A percentile compares a stretch with the other conserved stretches of the same genome.
phyloP scores from a whole-genome alignment of 2,888 invertebrate genomes.

The Aelia acuminata region DNA sequence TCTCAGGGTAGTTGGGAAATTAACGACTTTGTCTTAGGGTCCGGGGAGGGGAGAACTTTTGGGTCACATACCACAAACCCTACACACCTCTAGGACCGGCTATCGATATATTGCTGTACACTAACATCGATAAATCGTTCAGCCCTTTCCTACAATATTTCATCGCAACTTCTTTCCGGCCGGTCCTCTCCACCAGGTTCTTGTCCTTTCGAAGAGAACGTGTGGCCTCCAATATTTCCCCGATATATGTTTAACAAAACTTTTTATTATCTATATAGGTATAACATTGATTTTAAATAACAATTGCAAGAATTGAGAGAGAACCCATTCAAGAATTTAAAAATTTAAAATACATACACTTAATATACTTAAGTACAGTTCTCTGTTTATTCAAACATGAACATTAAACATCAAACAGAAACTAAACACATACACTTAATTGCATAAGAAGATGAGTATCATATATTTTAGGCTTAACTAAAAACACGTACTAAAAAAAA shows the following conservation, averaged over 20 bases:
- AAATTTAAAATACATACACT: no score
- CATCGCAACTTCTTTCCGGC: slow-evolving; percentile 41
- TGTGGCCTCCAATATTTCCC: background rate
- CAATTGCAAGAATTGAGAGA: no score
- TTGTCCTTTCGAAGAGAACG: background rate
- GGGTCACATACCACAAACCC: slow-evolving; percentile 55
- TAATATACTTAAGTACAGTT: no score
- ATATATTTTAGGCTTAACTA: no score
- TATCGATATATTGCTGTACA: slow-evolving; percentile 42
- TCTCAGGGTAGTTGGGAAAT: slow-evolving; percentile 60
- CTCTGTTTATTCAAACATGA: no score
- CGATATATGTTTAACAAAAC: background rate
- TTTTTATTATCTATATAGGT: background rate
- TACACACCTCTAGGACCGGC: slow-evolving; percentile 7
- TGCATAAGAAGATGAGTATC: no score
- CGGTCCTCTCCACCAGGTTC: background rate
- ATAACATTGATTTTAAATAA: no score
- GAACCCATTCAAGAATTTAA: no score
- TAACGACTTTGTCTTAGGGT: slow-evolving; percentile 65
- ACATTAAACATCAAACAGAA: no score
- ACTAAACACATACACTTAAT: no score
- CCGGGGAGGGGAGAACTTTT: slow-evolving; percentile 61
- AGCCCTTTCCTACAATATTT: slow-evolving; percentile 41
- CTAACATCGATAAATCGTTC: slow-evolving; percentile 51
- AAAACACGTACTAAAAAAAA: no score